Conservation (phyloP, 1,140 invertebrate species). For the Lordiphosa collinella region DNA sequence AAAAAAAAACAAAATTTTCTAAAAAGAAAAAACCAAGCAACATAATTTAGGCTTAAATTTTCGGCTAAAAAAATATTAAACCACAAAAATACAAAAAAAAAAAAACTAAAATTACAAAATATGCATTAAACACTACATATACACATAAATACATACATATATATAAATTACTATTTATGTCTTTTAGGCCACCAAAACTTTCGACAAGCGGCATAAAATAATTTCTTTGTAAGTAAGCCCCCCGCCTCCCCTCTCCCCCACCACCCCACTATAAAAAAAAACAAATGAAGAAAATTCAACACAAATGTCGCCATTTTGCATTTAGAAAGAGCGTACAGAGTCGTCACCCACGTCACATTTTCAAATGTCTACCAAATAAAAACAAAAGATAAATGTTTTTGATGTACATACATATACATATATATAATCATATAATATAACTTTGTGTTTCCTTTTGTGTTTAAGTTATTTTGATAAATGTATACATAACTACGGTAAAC, state of each 20-base stretch:
- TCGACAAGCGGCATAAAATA: conserved; percentile 70
- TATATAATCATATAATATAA: background rate
- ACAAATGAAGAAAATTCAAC: conserved; percentile 19
- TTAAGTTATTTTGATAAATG: conserved; percentile 10
- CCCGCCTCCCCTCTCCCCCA: too few relatives aligned
- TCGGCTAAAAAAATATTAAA: conserved; percentile 59
- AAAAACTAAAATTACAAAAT: conserved; percentile 21
- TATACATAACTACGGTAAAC: conserved; percentile 66
- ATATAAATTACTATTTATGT: conserved; percentile 37
- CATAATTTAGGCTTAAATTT: conserved; percentile 69
- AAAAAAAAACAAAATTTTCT: conserved; percentile 65
- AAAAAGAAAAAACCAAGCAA: conserved; percentile 39
- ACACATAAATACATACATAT: conserved; percentile 37
- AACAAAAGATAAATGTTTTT: background rate
- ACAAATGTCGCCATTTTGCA: conserved; percentile 77
- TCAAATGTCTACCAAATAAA: conserved; percentile 9
- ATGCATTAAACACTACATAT: conserved; percentile 10
- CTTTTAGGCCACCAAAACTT: conserved; percentile 62
- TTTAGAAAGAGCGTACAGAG: conserved; percentile 60
- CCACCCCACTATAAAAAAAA: conserved; percentile 27
- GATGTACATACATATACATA: background rate
- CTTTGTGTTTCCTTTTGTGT: background rate
- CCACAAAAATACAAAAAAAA: conserved; percentile 38
- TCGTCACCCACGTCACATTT: conserved; percentile 7
- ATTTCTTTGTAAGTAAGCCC: conserved; percentile 63